These are phyloP conservation scores for Tetramorium alpestre DNA, from an alignment of 1,140 invertebrate genomes.

Conservation along the genomic window DNA sequence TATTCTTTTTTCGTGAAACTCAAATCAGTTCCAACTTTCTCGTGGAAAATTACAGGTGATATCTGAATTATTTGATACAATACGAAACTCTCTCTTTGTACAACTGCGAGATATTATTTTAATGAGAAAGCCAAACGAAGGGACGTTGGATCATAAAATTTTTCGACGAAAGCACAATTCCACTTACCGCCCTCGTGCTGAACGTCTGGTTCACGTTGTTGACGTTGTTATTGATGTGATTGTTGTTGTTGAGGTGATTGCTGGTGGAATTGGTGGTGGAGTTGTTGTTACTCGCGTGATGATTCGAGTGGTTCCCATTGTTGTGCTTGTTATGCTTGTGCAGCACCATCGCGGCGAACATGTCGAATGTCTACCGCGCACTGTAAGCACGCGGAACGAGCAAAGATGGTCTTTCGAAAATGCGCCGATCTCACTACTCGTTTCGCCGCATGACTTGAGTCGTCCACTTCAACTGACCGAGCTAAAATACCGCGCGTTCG, in stretches of 20 bases:
- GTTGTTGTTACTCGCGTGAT: conserved; percentile 77
- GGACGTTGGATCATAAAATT: not conserved
- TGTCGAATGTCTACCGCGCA: conserved; percentile 66
- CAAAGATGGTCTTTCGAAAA: conserved; percentile 26
- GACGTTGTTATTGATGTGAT: conserved; percentile 80
- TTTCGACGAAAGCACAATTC: not conserved
- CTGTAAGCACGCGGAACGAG: conserved; percentile 49
- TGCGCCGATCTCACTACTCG: conserved; percentile 60
- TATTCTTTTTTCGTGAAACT: not conserved
- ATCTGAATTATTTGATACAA: not conserved
- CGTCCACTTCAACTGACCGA: conserved; percentile 11
- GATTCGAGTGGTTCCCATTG: conserved; percentile 77
- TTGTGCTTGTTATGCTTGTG: conserved; percentile 82
- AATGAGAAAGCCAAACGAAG: not conserved
- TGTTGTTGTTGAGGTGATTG: conserved; percentile 77
- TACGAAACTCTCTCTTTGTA: not conserved
- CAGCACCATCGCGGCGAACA: conserved; percentile 85
- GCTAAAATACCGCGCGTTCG: conserved; percentile 46
- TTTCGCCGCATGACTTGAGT: conserved; percentile 53
- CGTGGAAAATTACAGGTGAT: not conserved
- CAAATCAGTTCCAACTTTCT: not conserved
- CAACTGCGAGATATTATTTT: not conserved
- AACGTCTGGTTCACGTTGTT: conserved; percentile 74
- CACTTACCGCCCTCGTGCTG: conserved; percentile 82
- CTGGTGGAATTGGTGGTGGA: conserved; percentile 63